Evolutionary conservation across 2,797 vertebrate species (phyloP).

Genomic region (Thalassophryne amazonica): DNA sequence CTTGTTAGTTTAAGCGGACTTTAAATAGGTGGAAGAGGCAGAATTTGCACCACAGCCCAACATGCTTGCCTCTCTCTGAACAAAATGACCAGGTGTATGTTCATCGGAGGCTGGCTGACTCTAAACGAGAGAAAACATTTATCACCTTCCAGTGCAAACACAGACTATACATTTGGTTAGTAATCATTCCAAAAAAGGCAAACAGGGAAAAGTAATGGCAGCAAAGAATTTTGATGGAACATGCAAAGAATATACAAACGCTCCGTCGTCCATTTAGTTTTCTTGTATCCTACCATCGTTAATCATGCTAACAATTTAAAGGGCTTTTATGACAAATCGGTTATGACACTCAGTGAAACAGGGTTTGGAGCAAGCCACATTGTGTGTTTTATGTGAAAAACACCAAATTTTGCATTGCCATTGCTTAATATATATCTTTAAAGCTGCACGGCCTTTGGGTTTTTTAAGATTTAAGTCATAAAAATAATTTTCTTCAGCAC

Average conservation of each 20-base stretch:
- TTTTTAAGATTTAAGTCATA: too few relatives aligned
- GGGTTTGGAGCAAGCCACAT: too few relatives aligned
- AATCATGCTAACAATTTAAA: too few relatives aligned
- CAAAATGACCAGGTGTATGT: constrained; percentile 74
- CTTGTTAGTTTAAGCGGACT: constrained; percentile 21
- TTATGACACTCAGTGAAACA: too few relatives aligned
- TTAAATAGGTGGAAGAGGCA: constrained; percentile 30
- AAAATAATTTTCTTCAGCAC: too few relatives aligned
- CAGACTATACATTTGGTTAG: constrained; percentile 43
- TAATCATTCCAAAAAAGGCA: not conserved
- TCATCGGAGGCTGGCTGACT: constrained; percentile 68
- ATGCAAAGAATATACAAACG: not conserved
- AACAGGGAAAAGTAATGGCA: constrained; percentile 19
- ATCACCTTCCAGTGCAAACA: constrained; percentile 15
- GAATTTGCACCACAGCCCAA: constrained; percentile 42
- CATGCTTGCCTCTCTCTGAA: constrained; percentile 79
- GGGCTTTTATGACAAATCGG: too few relatives aligned
- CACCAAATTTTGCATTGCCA: too few relatives aligned
- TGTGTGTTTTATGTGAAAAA: too few relatives aligned
- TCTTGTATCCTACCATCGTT: too few relatives aligned
- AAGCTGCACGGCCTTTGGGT: too few relatives aligned
- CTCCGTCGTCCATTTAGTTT: not conserved
- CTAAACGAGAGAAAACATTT: constrained; percentile 58
- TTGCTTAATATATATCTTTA: too few relatives aligned
- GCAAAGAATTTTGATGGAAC: not conserved